Evolutionary conservation across 1,140 invertebrate species (phyloP).

Genomic region (Holotrichia oblita): DNA sequence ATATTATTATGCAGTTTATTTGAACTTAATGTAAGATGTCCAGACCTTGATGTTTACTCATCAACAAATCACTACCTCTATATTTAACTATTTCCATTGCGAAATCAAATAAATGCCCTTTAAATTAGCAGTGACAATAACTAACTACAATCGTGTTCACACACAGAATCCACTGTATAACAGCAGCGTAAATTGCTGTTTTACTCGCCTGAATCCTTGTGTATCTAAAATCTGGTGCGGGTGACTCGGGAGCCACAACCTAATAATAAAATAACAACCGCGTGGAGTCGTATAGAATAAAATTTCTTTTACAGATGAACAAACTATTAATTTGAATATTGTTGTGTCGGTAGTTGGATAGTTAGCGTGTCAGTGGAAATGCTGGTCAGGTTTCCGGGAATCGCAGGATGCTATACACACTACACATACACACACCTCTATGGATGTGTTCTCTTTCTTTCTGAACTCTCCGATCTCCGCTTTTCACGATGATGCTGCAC

Average conservation of each 20-base stretch:
- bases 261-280: conserved; percentile 38
- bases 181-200: background rate
- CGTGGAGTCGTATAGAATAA: conserved; percentile 28
- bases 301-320: conserved; percentile 38
- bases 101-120: too few species aligned
- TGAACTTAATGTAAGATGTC: too few species aligned
- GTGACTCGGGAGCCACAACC: conserved; percentile 36
- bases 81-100: too few species aligned
- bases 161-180: background rate
- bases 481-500: conserved; percentile 47
- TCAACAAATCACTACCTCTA: too few species aligned
- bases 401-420: conserved; percentile 43
- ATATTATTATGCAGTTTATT: too few species aligned
- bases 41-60: too few species aligned
- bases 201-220: background rate
- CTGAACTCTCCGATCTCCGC: conserved; percentile 29
- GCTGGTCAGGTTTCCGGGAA: conserved; percentile 48
- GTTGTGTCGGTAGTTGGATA: conserved; percentile 46
- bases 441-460: background rate
- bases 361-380: conserved; percentile 47
- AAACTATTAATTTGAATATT: conserved; percentile 47
- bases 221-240: background rate
- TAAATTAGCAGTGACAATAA: too few species aligned
- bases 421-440: background rate
- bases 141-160: too few species aligned